Conservation (phyloP, 2,113 vertebrate genomes). For the Steatornis caripensis region DNA sequence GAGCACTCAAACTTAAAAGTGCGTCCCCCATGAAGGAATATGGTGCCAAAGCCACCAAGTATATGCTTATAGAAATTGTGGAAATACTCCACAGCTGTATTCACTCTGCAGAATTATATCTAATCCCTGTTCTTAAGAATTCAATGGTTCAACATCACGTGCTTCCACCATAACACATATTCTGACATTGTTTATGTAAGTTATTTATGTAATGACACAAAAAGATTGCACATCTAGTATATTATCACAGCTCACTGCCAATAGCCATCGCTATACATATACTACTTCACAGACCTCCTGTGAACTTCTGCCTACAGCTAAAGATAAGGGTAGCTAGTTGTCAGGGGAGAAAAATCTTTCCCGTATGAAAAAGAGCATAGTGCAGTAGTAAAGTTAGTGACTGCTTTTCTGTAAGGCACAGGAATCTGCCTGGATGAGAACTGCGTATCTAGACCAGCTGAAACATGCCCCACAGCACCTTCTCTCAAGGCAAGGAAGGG, state of each 20-base stretch:
- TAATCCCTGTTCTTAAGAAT: rapidly evolving
- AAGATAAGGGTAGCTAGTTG: neutral
- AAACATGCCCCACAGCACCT: neutral
- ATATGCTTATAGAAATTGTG: rapidly evolving
- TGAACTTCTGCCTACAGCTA: neutral
- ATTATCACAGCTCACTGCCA: neutral
- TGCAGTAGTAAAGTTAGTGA: rapidly evolving
- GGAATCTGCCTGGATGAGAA: neutral
- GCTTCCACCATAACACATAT: neutral
- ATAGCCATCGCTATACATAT: rapidly evolving
- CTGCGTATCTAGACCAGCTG: rapidly evolving
- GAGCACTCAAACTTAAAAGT: neutral
- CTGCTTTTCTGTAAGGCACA: neutral
- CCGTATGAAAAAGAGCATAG: neutral
- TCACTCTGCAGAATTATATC: neutral
- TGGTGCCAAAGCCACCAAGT: neutral
- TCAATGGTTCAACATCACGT: neutral
- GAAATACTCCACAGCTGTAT: neutral
- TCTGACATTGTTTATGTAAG: neutral
- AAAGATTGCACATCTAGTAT: neutral
- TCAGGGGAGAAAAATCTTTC: neutral
- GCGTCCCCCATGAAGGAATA: neutral
- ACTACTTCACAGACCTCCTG: neutral
- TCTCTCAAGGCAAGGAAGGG: neutral
- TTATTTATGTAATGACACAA: neutral